Percentiles rank a stretch among this genome's conserved stretches.
Evolutionary conservation across 2,888 invertebrate genomes (phyloP).

Genomic region (Orthonychiurus folsomi): DNA sequence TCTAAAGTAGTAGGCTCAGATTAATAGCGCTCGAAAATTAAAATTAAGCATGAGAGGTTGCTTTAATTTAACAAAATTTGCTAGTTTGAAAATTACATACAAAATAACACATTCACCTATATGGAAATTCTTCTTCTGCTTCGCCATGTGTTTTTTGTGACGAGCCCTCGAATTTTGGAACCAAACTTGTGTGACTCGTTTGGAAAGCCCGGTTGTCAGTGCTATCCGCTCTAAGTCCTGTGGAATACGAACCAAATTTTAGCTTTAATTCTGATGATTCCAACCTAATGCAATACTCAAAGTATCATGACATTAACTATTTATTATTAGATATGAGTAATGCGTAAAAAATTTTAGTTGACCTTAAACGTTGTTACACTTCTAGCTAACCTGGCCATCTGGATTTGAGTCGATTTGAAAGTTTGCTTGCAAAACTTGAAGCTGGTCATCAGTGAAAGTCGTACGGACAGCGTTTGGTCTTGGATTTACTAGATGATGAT

Average conservation of each 20-base stretch:
- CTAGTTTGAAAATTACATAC: too few species aligned
- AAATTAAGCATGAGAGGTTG: too few species aligned
- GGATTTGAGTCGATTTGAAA: slow-evolving; percentile 55
- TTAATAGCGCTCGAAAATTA: too few species aligned
- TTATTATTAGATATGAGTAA: too few species aligned
- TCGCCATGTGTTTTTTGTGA: slow-evolving; percentile 47
- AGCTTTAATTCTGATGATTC: neutral
- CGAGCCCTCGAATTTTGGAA: slow-evolving; percentile 50
- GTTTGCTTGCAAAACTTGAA: slow-evolving; percentile 52
- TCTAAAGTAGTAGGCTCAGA: too few species aligned
- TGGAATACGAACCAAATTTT: neutral
- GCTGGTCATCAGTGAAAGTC: slow-evolving; percentile 55
- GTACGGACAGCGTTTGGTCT: slow-evolving; percentile 52
- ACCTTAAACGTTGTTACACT: too few species aligned
- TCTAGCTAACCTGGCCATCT: slow-evolving; percentile 49
- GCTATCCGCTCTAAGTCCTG: slow-evolving; percentile 53
- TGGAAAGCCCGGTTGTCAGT: slow-evolving; percentile 51
- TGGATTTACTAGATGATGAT: slow-evolving; percentile 48
- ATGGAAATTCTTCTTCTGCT: slow-evolving; percentile 21
- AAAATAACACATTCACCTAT: too few species aligned
- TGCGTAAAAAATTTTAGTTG: too few species aligned
- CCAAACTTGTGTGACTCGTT: slow-evolving; percentile 49
- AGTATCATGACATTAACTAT: too few species aligned
- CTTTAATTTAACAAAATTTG: too few species aligned
- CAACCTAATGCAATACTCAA: neutral